Evolutionary conservation across 1,140 invertebrate genomes (phyloP).

Genomic region (Papilio machaon): DNA sequence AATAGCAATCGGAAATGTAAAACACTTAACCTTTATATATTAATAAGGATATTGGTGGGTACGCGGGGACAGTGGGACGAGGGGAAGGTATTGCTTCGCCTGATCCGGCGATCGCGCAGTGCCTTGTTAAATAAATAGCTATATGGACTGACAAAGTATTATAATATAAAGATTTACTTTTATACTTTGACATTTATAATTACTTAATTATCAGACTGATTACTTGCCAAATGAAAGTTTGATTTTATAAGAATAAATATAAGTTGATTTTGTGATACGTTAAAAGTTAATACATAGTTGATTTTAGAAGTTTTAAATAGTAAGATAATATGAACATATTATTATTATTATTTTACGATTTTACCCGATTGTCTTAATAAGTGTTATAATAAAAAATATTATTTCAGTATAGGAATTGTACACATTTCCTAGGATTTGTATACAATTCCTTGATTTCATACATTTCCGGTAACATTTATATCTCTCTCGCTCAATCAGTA

Average conservation of each 20-base stretch:
- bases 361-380: constrained; percentile 11
- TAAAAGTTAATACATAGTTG: not conserved
- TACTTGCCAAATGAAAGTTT: constrained; percentile 4
- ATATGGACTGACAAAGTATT: not conserved
- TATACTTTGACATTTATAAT: not conserved
- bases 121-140: not conserved
- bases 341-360: not conserved
- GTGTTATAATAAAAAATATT: constrained; percentile 16
- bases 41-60: not conserved
- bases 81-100: constrained; percentile 1
- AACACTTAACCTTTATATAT: too few species aligned
- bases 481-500: too few species aligned
- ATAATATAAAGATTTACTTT: not conserved
- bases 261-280: constrained; percentile 21
- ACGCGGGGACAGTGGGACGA: constrained; percentile 4
- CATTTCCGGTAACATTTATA: too few species aligned
- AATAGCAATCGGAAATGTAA: too few species aligned
- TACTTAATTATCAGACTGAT: constrained; percentile 15
- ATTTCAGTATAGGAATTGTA: not conserved
- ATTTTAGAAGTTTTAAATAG: constrained; percentile 16
- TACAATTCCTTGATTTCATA: constrained; percentile 5
- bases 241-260: constrained; percentile 28
- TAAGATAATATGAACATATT: not conserved
- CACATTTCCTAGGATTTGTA: constrained; percentile 5
- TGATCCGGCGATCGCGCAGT: constrained; percentile 22